These are phyloP conservation scores for Philotrypesis tridentata DNA, from an alignment of 1,140 invertebrate species.

Conservation along the genomic window DNA sequence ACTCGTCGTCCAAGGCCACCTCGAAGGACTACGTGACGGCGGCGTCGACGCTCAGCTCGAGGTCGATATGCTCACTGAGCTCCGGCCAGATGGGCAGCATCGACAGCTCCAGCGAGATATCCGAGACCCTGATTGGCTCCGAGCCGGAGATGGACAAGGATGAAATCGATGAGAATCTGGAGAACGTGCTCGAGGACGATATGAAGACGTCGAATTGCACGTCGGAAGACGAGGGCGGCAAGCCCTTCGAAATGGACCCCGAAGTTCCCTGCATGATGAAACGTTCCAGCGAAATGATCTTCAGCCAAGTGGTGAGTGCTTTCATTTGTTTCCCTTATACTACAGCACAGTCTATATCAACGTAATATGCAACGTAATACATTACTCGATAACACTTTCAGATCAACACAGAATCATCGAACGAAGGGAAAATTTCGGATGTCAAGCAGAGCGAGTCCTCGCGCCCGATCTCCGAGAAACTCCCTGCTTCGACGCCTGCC, in stretches of 20 bases:
- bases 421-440: neutral
- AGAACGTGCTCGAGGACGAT: constrained; percentile 63
- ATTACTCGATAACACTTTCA: too few relatives aligned
- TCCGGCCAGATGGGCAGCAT: constrained; percentile 90
- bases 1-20: constrained; percentile 80
- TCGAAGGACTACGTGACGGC: constrained; percentile 91
- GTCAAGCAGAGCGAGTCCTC: neutral
- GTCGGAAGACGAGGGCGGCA: neutral
- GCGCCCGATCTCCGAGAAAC: neutral
- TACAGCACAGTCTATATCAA: too few relatives aligned
- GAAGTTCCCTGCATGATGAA: constrained; percentile 83
- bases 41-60: constrained; percentile 88
- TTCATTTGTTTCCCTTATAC: too few relatives aligned
- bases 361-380: too few relatives aligned
- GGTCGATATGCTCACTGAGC: constrained; percentile 89
- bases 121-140: constrained; percentile 91
- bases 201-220: neutral
- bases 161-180: constrained; percentile 67
- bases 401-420: constrained; percentile 38
- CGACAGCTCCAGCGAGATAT: constrained; percentile 89
- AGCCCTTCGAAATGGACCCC: constrained; percentile 46
- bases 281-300: constrained; percentile 91
- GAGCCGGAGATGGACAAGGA: constrained; percentile 77
- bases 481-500: neutral
- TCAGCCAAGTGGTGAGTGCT: constrained; percentile 77